A percentile compares a stretch with the other conserved stretches of the same genome.
These are phyloP conservation scores for Aphidius gifuensis DNA, from an alignment of 1,140 invertebrate species.

Conservation along the genomic window DNA sequence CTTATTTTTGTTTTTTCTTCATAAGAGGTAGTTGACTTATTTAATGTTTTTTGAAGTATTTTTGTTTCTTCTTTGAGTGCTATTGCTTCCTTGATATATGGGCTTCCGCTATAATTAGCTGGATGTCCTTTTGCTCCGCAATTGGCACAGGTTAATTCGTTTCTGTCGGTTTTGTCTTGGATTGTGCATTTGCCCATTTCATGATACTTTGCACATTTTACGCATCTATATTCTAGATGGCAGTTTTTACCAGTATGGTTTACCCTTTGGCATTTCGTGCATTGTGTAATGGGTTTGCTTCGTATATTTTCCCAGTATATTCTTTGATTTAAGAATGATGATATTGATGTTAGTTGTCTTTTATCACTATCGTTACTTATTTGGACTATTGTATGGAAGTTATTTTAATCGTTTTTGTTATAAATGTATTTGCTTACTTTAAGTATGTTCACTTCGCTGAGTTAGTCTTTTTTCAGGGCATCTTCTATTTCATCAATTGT, in stretches of 20 bases:
- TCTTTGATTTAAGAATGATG: constrained; percentile 1
- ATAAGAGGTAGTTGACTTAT: not conserved
- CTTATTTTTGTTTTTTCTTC: not conserved
- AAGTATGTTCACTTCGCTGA: not conserved
- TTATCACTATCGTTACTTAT: not conserved
- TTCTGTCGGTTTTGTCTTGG: not conserved
- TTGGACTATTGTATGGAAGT: not conserved
- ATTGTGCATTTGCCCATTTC: not conserved
- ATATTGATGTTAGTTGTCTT: not conserved
- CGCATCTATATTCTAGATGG: constrained; percentile 3
- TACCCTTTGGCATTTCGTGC: constrained; percentile 15
- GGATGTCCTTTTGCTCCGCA: constrained; percentile 15
- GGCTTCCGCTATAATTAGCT: constrained; percentile 8
- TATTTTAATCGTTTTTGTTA: not conserved
- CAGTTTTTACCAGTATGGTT: constrained; percentile 14
- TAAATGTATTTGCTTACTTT: not conserved
- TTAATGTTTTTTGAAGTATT: not conserved
- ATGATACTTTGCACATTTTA: constrained; percentile 8
- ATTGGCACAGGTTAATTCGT: constrained; percentile 14
- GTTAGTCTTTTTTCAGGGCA: not conserved
- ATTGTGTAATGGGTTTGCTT: not conserved
- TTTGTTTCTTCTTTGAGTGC: not conserved
- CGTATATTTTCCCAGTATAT: not conserved
- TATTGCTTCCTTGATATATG: not conserved
- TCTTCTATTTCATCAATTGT: not conserved